Evolutionary conservation across 2,113 vertebrate genomes (phyloP).

Genomic region (Carassius carassius): DNA sequence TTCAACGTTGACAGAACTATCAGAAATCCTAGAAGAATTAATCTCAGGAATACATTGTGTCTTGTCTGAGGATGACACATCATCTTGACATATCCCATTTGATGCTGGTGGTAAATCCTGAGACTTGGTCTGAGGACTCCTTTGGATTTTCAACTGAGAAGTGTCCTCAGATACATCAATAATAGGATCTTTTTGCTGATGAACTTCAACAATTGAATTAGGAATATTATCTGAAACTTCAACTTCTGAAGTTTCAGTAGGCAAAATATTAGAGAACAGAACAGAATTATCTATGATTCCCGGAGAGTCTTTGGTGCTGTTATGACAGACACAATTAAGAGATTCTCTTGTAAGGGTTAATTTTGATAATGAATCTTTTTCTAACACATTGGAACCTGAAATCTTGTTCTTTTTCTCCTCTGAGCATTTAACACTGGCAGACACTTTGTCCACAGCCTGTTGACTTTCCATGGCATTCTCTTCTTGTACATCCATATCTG

Average conservation of each 20-base stretch:
- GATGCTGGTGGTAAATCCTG: neutral
- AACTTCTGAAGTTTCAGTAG: neutral
- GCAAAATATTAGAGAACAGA: neutral
- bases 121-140: neutral
- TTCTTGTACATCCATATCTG: neutral
- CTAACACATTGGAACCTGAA: neutral
- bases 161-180: neutral
- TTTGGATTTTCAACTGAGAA: neutral
- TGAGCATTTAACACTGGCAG: neutral
- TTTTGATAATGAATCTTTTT: constrained; percentile 3
- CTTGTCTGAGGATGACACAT: constrained; percentile 24
- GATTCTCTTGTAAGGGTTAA: neutral
- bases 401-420: neutral
- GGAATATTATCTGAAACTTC: neutral
- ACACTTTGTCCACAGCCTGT: neutral
- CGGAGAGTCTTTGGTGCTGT: neutral
- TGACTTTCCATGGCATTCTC: neutral
- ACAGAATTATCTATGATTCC: neutral
- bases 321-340: neutral
- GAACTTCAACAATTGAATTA: neutral
- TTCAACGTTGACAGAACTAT: constrained; percentile 53
- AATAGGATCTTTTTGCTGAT: constrained; percentile 13
- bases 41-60: neutral
- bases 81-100: constrained; percentile 25
- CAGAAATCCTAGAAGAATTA: neutral